Percentiles rank a stretch among this genome's conserved stretches.
Conservation (phyloP, 2,113 vertebrate species). For the Edolisoma coerulescens region DNA sequence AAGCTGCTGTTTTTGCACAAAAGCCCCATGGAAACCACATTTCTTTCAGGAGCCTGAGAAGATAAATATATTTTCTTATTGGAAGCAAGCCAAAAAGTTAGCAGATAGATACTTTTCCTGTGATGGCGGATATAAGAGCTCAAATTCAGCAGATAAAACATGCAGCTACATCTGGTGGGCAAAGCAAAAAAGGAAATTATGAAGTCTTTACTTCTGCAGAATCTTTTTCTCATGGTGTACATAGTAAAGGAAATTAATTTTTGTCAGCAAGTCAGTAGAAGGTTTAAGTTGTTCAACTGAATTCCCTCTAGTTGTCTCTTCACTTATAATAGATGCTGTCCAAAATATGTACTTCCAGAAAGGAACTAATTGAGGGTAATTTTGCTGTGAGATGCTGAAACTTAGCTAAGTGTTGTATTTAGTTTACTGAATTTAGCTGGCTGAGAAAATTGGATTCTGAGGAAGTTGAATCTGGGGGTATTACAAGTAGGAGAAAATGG, state of each 20-base stretch:
- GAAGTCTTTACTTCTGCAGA: background rate
- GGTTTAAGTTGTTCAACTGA: background rate
- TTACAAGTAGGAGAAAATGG: background rate
- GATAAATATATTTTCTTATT: background rate
- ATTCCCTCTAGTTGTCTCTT: background rate
- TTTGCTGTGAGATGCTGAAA: background rate
- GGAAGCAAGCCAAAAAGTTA: constrained; percentile 12
- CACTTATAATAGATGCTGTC: background rate
- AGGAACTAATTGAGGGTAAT: constrained; percentile 22
- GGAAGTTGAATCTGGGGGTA: background rate
- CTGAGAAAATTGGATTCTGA: background rate
- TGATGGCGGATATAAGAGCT: background rate
- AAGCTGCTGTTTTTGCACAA: background rate
- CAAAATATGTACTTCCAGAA: background rate
- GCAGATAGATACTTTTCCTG: background rate
- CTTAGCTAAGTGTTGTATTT: background rate
- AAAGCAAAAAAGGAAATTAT: background rate
- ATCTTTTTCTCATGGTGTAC: background rate
- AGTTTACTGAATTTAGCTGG: background rate
- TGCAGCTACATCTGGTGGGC: constrained; percentile 5
- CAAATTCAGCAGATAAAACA: constrained; percentile 1
- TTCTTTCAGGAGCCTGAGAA: background rate
- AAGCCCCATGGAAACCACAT: background rate
- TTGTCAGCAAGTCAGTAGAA: constrained; percentile 2
- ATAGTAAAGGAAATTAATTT: background rate